These are phyloP conservation scores for Amphiprion percula DNA, from an alignment of 2,113 vertebrate genomes.

Conservation along the genomic window DNA sequence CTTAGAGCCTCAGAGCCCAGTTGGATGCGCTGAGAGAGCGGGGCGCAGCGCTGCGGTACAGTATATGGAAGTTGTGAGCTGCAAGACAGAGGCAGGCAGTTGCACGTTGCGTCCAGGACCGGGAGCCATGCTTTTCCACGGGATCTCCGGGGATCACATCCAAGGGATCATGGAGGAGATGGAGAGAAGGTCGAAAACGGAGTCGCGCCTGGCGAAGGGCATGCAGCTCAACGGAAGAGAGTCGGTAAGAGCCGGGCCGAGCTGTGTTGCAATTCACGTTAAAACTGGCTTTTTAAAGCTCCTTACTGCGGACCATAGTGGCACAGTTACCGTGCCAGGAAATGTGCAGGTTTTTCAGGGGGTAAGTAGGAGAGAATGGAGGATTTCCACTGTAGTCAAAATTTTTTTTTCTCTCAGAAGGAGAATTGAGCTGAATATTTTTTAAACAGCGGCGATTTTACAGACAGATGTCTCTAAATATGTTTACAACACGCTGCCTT, in stretches of 20 bases:
- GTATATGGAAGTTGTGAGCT: conserved; percentile 99
- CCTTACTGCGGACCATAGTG: not conserved
- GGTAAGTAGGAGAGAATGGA: not conserved
- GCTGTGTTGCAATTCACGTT: conserved; percentile 6
- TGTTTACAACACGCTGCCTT: no score
- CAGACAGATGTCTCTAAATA: no score
- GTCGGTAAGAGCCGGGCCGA: conserved; percentile 88
- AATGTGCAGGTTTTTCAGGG: not conserved
- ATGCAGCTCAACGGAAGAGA: conserved; percentile 98
- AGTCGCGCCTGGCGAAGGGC: conserved; percentile 95
- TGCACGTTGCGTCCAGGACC: conserved; percentile 98
- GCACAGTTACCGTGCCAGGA: not conserved
- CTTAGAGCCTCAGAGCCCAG: conserved; percentile 78
- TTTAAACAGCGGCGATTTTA: not conserved
- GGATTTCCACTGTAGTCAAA: not conserved
- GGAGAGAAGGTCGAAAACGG: conserved; percentile 96
- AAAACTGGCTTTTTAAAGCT: not conserved
- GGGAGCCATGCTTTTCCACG: conserved; percentile 99
- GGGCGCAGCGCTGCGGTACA: conserved; percentile 80
- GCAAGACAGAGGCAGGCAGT: conserved; percentile 96
- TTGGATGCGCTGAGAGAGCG: conserved; percentile 91
- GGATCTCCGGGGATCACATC: conserved; percentile 99
- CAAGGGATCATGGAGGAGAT: conserved; percentile 99
- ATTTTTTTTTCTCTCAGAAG: no score
- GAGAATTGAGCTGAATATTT: not conserved